A percentile compares a stretch with the other conserved stretches of the same genome.
These are phyloP conservation scores for Criorhina ranunculi DNA, from an alignment of 2,888 invertebrate genomes.

Conservation along the genomic window DNA sequence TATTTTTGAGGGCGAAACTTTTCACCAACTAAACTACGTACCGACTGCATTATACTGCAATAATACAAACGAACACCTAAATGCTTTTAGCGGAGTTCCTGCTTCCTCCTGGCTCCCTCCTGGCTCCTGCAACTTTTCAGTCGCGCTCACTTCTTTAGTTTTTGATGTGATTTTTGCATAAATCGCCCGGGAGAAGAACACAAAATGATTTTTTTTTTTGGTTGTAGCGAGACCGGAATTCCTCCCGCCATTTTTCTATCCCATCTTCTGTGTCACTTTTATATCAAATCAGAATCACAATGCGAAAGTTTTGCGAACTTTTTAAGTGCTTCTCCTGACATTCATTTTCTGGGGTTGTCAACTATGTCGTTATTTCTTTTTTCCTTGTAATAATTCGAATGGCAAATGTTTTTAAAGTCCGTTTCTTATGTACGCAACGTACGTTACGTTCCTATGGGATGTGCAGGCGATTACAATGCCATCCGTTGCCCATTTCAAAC, in stretches of 20 bases:
- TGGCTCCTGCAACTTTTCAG: conserved; percentile 54
- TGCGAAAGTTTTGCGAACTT: conserved; percentile 68
- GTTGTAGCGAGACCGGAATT: conserved; percentile 48
- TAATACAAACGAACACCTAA: conserved; percentile 73
- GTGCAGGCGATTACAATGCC: conserved; percentile 61
- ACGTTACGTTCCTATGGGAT: conserved; percentile 42
- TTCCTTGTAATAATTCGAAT: conserved; percentile 28
- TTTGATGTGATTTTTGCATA: conserved; percentile 73
- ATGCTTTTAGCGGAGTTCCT: conserved; percentile 75
- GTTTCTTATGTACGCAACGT: background rate
- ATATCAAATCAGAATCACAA: conserved; percentile 71
- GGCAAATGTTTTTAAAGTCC: conserved; percentile 38
- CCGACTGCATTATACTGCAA: conserved; percentile 71
- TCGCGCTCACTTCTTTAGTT: conserved; percentile 62
- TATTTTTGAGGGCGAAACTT: conserved; percentile 68
- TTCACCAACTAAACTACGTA: conserved; percentile 62
- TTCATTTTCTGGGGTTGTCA: conserved; percentile 45
- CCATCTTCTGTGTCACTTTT: conserved; percentile 38
- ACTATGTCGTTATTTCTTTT: conserved; percentile 44
- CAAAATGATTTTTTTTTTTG: conserved; percentile 63
- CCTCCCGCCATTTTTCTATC: conserved; percentile 47
- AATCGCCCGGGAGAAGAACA: conserved; percentile 61
- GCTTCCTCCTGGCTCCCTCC: conserved; percentile 35
- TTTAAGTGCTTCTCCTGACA: conserved; percentile 73
- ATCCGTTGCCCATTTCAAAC: conserved; percentile 47